A percentile compares a stretch with the other conserved stretches of the same genome.
These are phyloP conservation scores for Streptopelia turtur DNA, from an alignment of 2,797 vertebrate genomes.

Conservation along the genomic window DNA sequence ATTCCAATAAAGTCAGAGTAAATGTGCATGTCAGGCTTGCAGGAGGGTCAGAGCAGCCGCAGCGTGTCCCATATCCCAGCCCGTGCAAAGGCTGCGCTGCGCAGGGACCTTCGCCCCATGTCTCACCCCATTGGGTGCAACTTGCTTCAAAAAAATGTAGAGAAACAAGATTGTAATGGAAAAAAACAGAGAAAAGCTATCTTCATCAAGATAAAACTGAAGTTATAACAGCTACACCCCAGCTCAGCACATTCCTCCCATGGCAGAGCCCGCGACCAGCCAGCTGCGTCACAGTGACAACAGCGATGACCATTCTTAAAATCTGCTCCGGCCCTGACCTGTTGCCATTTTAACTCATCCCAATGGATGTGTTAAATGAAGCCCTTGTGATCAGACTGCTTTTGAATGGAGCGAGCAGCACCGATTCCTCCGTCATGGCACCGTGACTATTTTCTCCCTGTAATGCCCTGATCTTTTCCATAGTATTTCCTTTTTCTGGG, in stretches of 20 bases:
- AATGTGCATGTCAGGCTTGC: neutral
- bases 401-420: neutral
- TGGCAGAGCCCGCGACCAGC: rapidly evolving
- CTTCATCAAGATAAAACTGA: neutral
- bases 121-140: rapidly evolving
- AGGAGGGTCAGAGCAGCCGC: neutral
- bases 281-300: rapidly evolving
- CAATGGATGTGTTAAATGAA: rapidly evolving
- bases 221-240: rapidly evolving
- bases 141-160: neutral
- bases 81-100: neutral
- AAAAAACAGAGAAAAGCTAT: neutral
- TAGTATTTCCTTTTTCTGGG: neutral
- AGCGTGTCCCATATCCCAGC: neutral
- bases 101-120: neutral
- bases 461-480: neutral
- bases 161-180: neutral
- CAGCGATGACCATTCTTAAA: neutral
- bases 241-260: neutral
- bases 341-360: neutral
- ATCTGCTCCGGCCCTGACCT: neutral
- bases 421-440: rapidly evolving
- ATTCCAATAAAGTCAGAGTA: neutral
- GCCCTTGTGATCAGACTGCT: neutral
- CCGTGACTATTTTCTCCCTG: neutral